A percentile compares a stretch with the other conserved stretches of the same genome.
Conservation (phyloP, 2,888 invertebrate species). For the Diarsia mendica region DNA sequence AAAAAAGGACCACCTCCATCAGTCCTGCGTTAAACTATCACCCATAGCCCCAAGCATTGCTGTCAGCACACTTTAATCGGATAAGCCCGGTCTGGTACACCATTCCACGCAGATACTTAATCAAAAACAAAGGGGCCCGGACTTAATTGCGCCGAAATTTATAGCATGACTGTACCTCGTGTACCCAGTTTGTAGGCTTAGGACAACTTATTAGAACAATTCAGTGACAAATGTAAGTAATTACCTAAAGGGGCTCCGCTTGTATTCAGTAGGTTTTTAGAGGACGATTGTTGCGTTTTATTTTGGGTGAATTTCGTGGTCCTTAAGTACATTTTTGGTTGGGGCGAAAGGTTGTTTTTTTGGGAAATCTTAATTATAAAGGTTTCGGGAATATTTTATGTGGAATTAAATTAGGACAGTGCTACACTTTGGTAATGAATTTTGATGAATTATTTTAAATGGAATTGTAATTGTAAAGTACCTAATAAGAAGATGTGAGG, state of each 20-base stretch:
- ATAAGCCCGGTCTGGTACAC: slow-evolving; percentile 57
- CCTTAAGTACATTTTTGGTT: slow-evolving; percentile 1
- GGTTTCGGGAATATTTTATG: background rate
- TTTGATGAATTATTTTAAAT: background rate
- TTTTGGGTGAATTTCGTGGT: slow-evolving; percentile 26
- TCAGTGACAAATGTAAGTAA: slow-evolving; percentile 65
- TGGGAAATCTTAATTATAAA: slow-evolving; percentile 17
- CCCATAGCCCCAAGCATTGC: slow-evolving; percentile 29
- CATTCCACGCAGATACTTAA: slow-evolving; percentile 71
- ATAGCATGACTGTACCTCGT: slow-evolving; percentile 63
- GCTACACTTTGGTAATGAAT: background rate
- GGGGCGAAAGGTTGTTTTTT: background rate
- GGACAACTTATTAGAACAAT: slow-evolving; percentile 68
- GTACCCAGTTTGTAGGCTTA: slow-evolving; percentile 65
- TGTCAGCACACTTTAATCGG: slow-evolving; percentile 59
- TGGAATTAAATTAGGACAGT: background rate
- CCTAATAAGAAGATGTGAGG: background rate
- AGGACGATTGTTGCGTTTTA: slow-evolving; percentile 46
- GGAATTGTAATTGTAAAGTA: background rate
- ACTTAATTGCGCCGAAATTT: slow-evolving; percentile 77
- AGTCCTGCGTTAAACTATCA: slow-evolving; percentile 38
- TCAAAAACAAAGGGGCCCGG: slow-evolving; percentile 73
- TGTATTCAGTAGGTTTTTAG: slow-evolving; percentile 57
- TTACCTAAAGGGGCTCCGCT: slow-evolving; percentile 58
- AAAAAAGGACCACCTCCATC: background rate